These are phyloP conservation scores for Meloidogyne hapla DNA, from an alignment of 1,140 invertebrate species.

Conservation along the genomic window DNA sequence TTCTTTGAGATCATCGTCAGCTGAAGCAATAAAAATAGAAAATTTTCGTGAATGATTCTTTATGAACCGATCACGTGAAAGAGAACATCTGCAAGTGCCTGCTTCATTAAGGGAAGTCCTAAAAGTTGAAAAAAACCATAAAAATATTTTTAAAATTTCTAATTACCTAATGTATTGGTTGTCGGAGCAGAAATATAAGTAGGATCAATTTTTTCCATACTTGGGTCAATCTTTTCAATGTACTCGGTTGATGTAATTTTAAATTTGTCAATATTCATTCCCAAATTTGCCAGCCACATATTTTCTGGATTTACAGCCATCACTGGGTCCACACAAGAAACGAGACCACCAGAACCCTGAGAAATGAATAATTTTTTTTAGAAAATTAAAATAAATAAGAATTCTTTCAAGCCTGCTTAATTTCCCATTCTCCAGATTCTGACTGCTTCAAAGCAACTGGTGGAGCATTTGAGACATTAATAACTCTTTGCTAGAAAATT, in stretches of 20 bases:
- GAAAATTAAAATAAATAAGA: background rate
- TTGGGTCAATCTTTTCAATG: slow-evolving; percentile 34
- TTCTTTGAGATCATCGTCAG: slow-evolving; percentile 57
- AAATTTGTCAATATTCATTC: slow-evolving; percentile 59
- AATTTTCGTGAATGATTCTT: background rate
- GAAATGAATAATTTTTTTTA: too few species aligned
- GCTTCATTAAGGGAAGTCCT: slow-evolving; percentile 59
- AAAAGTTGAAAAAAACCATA: background rate
- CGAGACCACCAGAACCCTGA: slow-evolving; percentile 59
- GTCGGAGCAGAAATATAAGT: slow-evolving; percentile 48
- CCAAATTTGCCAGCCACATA: slow-evolving; percentile 63
- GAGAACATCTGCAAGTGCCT: slow-evolving; percentile 62
- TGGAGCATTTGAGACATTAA: slow-evolving; percentile 63
- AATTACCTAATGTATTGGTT: slow-evolving; percentile 54
- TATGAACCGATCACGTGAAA: slow-evolving; percentile 56
- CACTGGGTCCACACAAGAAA: slow-evolving; percentile 62
- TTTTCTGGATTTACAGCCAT: slow-evolving; percentile 63
- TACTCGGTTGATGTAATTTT: slow-evolving; percentile 44
- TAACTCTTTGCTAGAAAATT: slow-evolving; percentile 54
- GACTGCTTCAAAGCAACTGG: slow-evolving; percentile 60
- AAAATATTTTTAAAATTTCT: background rate
- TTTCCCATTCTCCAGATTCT: slow-evolving; percentile 62
- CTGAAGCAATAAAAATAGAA: slow-evolving; percentile 26
- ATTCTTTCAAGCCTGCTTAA: slow-evolving; percentile 49
- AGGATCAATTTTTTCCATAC: slow-evolving; percentile 12